A percentile compares a stretch with the other conserved stretches of the same genome.
phyloP scores from a whole-genome alignment of 2,797 vertebrate genomes.

The Danio kyathit region DNA sequence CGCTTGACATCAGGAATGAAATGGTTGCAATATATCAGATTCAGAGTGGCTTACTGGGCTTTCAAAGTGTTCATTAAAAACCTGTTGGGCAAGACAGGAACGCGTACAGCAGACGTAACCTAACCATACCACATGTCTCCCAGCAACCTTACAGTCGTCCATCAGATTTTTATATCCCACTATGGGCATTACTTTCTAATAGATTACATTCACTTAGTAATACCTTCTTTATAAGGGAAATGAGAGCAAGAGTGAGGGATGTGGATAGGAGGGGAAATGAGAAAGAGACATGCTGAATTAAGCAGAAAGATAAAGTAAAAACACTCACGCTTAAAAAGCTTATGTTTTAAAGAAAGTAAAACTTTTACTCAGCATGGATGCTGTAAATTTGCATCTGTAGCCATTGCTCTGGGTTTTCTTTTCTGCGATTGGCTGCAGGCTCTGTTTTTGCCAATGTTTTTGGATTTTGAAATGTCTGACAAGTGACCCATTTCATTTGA shows the following conservation, averaged over 20 bases:
- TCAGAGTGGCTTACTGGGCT: constrained; percentile 32
- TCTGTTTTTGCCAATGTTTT: too few relatives aligned
- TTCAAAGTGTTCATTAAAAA: constrained; percentile 52
- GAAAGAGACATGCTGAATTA: not conserved
- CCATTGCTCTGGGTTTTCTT: too few relatives aligned
- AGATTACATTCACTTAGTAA: constrained; percentile 53
- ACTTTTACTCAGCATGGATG: not conserved
- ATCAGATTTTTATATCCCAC: constrained; percentile 52
- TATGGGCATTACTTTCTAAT: constrained; percentile 51
- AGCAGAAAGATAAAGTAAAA: not conserved
- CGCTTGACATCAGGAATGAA: constrained; percentile 17
- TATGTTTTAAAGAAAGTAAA: too few relatives aligned
- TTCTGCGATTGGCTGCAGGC: too few relatives aligned
- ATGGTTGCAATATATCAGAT: constrained; percentile 45
- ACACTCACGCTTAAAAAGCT: too few relatives aligned
- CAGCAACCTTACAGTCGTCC: constrained; percentile 42
- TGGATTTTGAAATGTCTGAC: too few relatives aligned
- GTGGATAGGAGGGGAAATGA: not conserved
- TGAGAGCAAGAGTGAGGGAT: constrained; percentile 7
- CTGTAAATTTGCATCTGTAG: not conserved
- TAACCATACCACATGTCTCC: constrained; percentile 49
- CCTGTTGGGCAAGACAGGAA: constrained; percentile 41
- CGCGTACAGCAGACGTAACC: constrained; percentile 19
- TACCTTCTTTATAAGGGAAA: constrained; percentile 35
- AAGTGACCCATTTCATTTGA: too few relatives aligned